Evolutionary conservation across 2,113 vertebrate species (phyloP).

Genomic region (Elanus axillaris): DNA sequence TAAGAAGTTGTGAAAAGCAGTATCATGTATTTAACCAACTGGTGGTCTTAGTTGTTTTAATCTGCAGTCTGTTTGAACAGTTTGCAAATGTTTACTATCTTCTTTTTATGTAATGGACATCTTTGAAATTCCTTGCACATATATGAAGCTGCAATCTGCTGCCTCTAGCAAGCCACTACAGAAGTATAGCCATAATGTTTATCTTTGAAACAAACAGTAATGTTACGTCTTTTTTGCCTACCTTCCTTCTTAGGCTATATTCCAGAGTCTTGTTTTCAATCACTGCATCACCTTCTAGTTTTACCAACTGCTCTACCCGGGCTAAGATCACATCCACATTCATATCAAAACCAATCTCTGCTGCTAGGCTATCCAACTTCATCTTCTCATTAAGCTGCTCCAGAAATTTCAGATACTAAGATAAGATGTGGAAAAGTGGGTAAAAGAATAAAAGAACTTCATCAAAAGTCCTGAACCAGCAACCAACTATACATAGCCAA

Average conservation of each 20-base stretch:
- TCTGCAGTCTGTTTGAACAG: neutral
- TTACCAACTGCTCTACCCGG: constrained; percentile 81
- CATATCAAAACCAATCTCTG: constrained; percentile 88
- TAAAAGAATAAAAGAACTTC: neutral
- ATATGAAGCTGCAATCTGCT: neutral
- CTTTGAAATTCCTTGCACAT: neutral
- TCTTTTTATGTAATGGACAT: neutral
- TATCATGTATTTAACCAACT: rapidly evolving
- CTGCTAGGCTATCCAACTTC: constrained; percentile 78
- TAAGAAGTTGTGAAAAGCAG: neutral
- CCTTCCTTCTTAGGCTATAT: constrained; percentile 86
- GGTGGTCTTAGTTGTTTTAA: neutral
- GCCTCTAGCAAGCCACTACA: neutral
- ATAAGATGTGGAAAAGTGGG: neutral
- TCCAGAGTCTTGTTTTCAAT: constrained; percentile 81
- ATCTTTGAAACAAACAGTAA: neutral
- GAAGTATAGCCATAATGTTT: neutral
- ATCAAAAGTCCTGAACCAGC: rapidly evolving
- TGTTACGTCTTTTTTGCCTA: constrained; percentile 19
- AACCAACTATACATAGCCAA: neutral
- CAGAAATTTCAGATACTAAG: constrained; percentile 86
- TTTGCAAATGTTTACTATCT: neutral
- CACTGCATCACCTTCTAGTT: constrained; percentile 79
- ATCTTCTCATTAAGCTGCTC: constrained; percentile 83
- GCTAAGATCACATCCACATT: constrained; percentile 78